Evolutionary conservation across 1,140 invertebrate genomes (phyloP).

Genomic region (Drosophila seguyi): DNA sequence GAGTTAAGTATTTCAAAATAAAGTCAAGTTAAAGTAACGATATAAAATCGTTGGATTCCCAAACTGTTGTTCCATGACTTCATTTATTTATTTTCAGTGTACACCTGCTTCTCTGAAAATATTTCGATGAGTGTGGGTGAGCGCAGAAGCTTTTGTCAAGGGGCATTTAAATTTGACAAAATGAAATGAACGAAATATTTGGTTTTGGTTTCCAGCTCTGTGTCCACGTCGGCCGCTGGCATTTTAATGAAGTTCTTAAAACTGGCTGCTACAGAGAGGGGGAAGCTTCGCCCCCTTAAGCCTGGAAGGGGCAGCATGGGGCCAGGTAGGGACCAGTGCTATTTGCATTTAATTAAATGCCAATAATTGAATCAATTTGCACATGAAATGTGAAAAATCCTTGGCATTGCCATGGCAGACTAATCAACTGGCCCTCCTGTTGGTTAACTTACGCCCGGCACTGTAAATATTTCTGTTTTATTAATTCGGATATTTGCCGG

Average conservation of each 20-base stretch:
- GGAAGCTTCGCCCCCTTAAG: background rate
- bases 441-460: conserved; percentile 53
- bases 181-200: conserved; percentile 74
- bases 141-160: conserved; percentile 60
- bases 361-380: conserved; percentile 82
- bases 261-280: conserved; percentile 2
- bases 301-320: background rate
- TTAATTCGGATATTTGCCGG: conserved; percentile 69
- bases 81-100: conserved; percentile 2
- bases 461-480: conserved; percentile 72
- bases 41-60: background rate
- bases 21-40: background rate
- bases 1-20: background rate
- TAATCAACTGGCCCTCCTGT: conserved; percentile 62
- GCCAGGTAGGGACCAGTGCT: conserved; percentile 32
- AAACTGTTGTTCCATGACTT: background rate
- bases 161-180: conserved; percentile 74
- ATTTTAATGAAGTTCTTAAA: conserved; percentile 76
- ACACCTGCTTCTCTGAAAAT: conserved; percentile 2
- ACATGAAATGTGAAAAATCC: conserved; percentile 73
- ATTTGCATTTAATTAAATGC: conserved; percentile 82
- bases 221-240: conserved; percentile 35
- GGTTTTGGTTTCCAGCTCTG: conserved; percentile 49
- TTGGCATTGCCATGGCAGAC: conserved; percentile 59
- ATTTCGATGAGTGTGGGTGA: conserved; percentile 11